These are phyloP conservation scores for Arvicanthis niloticus DNA, from an alignment of 2,113 vertebrate genomes.

Conservation along the genomic window DNA sequence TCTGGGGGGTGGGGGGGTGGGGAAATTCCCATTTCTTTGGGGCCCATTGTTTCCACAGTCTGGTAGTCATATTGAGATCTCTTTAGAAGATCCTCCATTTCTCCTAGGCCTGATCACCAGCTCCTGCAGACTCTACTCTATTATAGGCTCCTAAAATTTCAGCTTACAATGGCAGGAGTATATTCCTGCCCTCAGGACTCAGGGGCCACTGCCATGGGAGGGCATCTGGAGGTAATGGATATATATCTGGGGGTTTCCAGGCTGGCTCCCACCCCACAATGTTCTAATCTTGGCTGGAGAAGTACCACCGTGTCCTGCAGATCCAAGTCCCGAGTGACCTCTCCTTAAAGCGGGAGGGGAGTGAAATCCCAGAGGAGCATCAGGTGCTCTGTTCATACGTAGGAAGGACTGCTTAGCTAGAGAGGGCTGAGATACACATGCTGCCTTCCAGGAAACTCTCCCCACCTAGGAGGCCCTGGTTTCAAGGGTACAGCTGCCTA, in stretches of 20 bases:
- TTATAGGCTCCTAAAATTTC: background rate
- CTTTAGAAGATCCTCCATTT: background rate
- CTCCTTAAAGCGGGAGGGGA: background rate
- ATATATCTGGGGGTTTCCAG: background rate
- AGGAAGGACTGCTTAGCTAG: background rate
- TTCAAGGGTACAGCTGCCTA: background rate
- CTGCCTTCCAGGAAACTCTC: background rate
- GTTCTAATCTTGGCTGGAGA: background rate
- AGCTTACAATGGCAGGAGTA: background rate
- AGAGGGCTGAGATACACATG: background rate
- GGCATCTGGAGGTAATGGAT: background rate
- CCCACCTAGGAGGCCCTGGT: background rate
- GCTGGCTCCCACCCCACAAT: background rate
- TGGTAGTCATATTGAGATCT: background rate
- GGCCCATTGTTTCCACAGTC: background rate
- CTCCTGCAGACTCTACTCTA: background rate
- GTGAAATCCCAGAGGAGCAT: background rate
- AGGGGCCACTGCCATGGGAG: background rate
- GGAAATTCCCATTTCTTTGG: background rate
- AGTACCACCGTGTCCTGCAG: background rate
- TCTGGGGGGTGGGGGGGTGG: too few relatives aligned
- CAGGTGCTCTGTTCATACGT: background rate
- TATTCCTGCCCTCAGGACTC: background rate
- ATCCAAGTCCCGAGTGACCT: background rate
- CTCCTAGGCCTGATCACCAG: background rate